Conservation (phyloP, 2,888 invertebrate species). For the Pandemis heparana region DNA sequence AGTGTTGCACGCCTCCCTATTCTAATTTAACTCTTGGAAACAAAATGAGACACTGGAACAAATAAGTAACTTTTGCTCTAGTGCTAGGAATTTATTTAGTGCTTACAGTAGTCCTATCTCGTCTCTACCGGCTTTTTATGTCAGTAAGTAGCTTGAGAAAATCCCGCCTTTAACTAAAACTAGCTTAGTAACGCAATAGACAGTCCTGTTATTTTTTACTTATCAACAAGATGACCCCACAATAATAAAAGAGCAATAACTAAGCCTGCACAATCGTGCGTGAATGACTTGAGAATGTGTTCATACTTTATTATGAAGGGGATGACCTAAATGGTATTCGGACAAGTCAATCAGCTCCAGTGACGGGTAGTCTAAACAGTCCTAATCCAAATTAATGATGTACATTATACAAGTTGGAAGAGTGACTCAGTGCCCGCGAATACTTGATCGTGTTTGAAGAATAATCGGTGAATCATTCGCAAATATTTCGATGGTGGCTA, state of each 20-base stretch:
- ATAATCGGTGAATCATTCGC: constrained; percentile 55
- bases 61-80: background rate
- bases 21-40: constrained; percentile 35
- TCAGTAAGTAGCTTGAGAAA: background rate
- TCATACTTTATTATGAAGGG: constrained; percentile 3
- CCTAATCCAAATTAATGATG: constrained; percentile 41
- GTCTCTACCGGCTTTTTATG: no score
- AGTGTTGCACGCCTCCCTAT: constrained; percentile 38
- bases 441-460: constrained; percentile 38
- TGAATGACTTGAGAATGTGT: background rate
- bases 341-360: constrained; percentile 33
- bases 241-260: background rate
- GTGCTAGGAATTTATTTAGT: background rate
- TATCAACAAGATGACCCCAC: background rate
- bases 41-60: background rate
- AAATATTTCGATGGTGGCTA: constrained; percentile 54
- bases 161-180: background rate
- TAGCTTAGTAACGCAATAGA: background rate
- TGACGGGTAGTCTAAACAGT: constrained; percentile 41
- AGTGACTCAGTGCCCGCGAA: constrained; percentile 43
- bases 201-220: background rate
- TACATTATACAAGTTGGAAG: constrained; percentile 41
- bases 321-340: constrained; percentile 29
- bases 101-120: background rate
- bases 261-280: background rate